Evolutionary conservation across 2,888 invertebrate genomes (phyloP).

Genomic region (Sialis lutaria): DNA sequence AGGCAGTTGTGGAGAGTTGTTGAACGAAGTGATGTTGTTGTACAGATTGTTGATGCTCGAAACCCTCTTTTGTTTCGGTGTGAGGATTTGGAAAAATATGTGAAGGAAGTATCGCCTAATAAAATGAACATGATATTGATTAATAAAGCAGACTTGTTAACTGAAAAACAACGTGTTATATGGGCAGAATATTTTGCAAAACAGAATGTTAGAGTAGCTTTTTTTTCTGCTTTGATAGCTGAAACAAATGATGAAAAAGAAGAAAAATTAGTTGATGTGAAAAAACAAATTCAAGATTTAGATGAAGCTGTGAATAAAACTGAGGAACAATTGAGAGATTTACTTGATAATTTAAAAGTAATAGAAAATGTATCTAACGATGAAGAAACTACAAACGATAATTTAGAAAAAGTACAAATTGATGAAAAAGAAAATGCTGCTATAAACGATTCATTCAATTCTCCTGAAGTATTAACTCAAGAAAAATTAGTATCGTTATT

Average conservation of each 20-base stretch:
- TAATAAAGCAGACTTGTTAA: conserved; percentile 92
- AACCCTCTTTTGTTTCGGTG: conserved; percentile 81
- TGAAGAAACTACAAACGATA: conserved; percentile 13
- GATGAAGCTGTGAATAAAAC: conserved; percentile 34
- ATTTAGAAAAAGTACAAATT: conserved; percentile 22
- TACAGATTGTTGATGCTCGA: conserved; percentile 91
- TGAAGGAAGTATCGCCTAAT: conserved; percentile 49
- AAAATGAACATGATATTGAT: conserved; percentile 73
- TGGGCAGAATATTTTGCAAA: conserved; percentile 78
- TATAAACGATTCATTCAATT: conserved; percentile 25
- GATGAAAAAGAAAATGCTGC: conserved; percentile 25
- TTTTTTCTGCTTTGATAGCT: conserved; percentile 73
- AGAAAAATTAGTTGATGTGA: conserved; percentile 11
- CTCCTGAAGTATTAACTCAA: conserved; percentile 41
- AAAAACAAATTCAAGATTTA: conserved; percentile 27
- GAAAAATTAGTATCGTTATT: conserved; percentile 56
- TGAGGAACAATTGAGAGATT: conserved; percentile 32
- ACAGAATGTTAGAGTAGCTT: conserved; percentile 54
- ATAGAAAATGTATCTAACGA: background rate
- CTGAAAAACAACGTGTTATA: conserved; percentile 52
- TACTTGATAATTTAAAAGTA: background rate
- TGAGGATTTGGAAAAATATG: conserved; percentile 77
- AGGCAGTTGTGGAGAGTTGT: conserved; percentile 95
- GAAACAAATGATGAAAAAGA: conserved; percentile 28
- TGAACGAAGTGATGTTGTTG: conserved; percentile 85